phyloP scores from a whole-genome alignment of 2,888 invertebrate species.

The Cabera pusaria region DNA sequence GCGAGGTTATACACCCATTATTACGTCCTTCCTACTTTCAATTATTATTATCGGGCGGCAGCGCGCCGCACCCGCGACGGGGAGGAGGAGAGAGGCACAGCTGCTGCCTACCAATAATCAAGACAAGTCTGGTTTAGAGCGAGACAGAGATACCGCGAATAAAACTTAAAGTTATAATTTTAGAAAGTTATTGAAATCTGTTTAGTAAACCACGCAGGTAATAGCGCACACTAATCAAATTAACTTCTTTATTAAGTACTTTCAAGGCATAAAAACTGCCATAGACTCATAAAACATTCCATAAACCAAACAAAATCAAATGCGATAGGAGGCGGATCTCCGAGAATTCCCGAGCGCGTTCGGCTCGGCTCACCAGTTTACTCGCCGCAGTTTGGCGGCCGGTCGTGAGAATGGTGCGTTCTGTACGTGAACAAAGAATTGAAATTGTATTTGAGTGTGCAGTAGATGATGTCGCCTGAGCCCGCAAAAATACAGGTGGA shows the following conservation, averaged over 20 bases:
- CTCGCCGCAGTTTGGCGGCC: slow-evolving; percentile 81
- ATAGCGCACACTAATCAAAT: too few relatives aligned
- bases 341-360: slow-evolving; percentile 68
- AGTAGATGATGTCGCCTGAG: slow-evolving; percentile 82
- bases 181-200: too few relatives aligned
- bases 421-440: slow-evolving; percentile 76
- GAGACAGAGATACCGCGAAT: slow-evolving; percentile 60
- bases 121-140: slow-evolving; percentile 69
- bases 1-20: slow-evolving; percentile 84
- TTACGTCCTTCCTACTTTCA: slow-evolving; percentile 84
- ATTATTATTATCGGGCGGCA: slow-evolving; percentile 83
- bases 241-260: background rate
- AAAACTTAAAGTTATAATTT: slow-evolving; percentile 35
- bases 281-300: slow-evolving; percentile 34
- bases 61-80: slow-evolving; percentile 75
- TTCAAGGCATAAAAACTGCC: background rate
- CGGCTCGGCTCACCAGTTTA: slow-evolving; percentile 68
- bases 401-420: slow-evolving; percentile 80
- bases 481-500: slow-evolving; percentile 74
- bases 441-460: slow-evolving; percentile 68
- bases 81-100: slow-evolving; percentile 84
- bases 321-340: slow-evolving; percentile 82
- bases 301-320: slow-evolving; percentile 58
- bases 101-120: slow-evolving; percentile 84
- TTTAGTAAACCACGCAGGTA: background rate